These are phyloP conservation scores for Spicauda simplicius DNA, from an alignment of 2,888 invertebrate species.

Conservation along the genomic window DNA sequence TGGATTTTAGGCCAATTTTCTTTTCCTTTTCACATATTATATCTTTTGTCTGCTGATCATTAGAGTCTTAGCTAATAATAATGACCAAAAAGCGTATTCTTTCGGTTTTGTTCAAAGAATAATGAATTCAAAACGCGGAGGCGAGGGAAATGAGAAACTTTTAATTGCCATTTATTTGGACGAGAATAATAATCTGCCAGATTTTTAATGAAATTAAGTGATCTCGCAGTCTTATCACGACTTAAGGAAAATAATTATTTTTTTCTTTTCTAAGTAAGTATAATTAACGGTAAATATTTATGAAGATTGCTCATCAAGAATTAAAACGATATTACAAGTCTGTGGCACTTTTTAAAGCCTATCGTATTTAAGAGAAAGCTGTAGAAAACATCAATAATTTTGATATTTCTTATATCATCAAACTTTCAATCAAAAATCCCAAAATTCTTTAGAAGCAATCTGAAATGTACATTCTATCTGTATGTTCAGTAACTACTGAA, in stretches of 20 bases:
- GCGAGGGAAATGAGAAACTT: conserved; percentile 45
- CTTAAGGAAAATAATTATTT: conserved; percentile 20
- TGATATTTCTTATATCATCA: too few species aligned
- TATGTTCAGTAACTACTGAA: too few species aligned
- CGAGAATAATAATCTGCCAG: conserved; percentile 29
- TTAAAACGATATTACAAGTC: neutral
- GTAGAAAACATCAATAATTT: too few species aligned
- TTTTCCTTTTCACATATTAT: neutral
- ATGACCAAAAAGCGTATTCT: conserved; percentile 15
- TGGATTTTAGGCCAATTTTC: neutral
- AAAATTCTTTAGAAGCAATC: too few species aligned
- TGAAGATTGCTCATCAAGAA: neutral
- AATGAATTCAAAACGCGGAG: conserved; percentile 39
- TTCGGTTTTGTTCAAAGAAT: conserved; percentile 31
- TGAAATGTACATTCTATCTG: too few species aligned
- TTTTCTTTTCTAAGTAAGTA: neutral
- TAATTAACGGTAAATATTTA: neutral
- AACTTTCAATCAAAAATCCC: too few species aligned
- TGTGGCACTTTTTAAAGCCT: too few species aligned
- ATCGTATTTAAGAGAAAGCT: too few species aligned
- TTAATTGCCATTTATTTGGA: conserved; percentile 47
- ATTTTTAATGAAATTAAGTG: conserved; percentile 34
- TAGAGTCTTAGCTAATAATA: conserved; percentile 26
- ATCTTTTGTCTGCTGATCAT: conserved; percentile 8
- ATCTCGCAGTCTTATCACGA: conserved; percentile 20